Percentiles rank a stretch among this genome's conserved stretches.
These are phyloP conservation scores for Ara ararauna DNA, from an alignment of 2,797 vertebrate genomes.

Conservation along the genomic window DNA sequence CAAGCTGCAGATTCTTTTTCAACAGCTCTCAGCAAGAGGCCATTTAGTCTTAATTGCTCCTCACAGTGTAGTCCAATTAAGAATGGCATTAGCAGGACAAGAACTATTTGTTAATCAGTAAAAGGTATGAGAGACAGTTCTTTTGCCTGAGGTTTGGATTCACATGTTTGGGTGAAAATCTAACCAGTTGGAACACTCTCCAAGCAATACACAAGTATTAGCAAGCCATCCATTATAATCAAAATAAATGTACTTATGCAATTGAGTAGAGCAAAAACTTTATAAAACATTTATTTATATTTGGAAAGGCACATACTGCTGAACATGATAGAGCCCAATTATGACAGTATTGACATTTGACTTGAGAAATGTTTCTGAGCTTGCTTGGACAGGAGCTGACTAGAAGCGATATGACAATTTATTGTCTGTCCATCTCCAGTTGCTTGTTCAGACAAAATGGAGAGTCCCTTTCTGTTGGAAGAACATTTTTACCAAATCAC, in stretches of 20 bases:
- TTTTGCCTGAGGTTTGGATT: slow-evolving; percentile 61
- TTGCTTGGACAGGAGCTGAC: neutral
- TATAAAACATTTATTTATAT: neutral
- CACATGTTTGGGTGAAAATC: slow-evolving; percentile 50
- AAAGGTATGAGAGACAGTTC: slow-evolving; percentile 70
- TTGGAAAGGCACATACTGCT: neutral
- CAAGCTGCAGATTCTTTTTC: slow-evolving; percentile 64
- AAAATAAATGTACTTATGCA: slow-evolving; percentile 33
- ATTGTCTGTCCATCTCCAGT: neutral
- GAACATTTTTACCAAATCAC: neutral
- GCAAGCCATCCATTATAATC: slow-evolving; percentile 45
- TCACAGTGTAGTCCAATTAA: slow-evolving; percentile 76
- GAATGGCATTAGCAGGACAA: slow-evolving; percentile 64
- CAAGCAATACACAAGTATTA: slow-evolving; percentile 33
- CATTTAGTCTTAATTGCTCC: slow-evolving; percentile 77
- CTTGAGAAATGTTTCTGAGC: neutral
- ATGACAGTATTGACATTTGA: neutral
- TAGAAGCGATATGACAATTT: neutral
- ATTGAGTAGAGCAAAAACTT: slow-evolving; percentile 34
- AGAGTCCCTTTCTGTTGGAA: neutral
- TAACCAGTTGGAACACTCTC: slow-evolving; percentile 52
- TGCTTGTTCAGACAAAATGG: neutral
- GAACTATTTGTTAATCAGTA: slow-evolving; percentile 75
- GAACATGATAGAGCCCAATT: neutral
- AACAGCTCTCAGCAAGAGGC: slow-evolving; percentile 75